These are phyloP conservation scores for Gastracanthus pulcherrimus DNA, from an alignment of 2,888 invertebrate species.

Conservation along the genomic window DNA sequence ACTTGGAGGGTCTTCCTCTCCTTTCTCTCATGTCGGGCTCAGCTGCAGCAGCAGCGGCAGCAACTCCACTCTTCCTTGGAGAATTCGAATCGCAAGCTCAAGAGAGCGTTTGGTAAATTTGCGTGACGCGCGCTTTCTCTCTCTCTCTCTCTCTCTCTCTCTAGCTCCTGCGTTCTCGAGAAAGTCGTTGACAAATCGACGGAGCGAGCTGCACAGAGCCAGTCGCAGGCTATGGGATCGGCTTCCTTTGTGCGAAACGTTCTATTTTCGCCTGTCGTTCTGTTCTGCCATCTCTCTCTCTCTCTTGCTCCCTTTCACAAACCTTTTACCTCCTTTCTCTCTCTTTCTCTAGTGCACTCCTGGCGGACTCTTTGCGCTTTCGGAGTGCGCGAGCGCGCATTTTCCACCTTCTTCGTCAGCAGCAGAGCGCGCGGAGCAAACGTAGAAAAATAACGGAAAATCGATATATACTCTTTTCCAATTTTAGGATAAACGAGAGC, in stretches of 20 bases:
- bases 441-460: constrained; percentile 35
- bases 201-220: not conserved
- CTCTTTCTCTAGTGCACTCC: not conserved
- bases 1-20: not conserved
- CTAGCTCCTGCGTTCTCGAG: not conserved
- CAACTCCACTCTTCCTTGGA: not conserved
- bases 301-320: not conserved
- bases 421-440: too few relatives aligned
- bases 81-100: constrained; percentile 10
- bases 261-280: constrained; percentile 41
- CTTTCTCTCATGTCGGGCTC: too few relatives aligned
- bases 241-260: constrained; percentile 34
- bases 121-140: constrained; percentile 19
- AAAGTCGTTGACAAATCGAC: constrained; percentile 54
- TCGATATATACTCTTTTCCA: constrained; percentile 34
- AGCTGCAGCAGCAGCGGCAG: too few relatives aligned
- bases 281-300: not conserved
- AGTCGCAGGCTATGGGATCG: constrained; percentile 17
- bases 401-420: not conserved
- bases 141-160: too few relatives aligned
- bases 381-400: not conserved
- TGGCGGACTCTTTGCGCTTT: not conserved
- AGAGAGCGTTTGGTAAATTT: constrained; percentile 52
- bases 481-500: constrained; percentile 32
- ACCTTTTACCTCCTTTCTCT: not conserved